A percentile compares a stretch with the other conserved stretches of the same genome.
These are phyloP conservation scores for Theocolax elegans DNA, from an alignment of 1,140 invertebrate genomes.

Conservation along the genomic window DNA sequence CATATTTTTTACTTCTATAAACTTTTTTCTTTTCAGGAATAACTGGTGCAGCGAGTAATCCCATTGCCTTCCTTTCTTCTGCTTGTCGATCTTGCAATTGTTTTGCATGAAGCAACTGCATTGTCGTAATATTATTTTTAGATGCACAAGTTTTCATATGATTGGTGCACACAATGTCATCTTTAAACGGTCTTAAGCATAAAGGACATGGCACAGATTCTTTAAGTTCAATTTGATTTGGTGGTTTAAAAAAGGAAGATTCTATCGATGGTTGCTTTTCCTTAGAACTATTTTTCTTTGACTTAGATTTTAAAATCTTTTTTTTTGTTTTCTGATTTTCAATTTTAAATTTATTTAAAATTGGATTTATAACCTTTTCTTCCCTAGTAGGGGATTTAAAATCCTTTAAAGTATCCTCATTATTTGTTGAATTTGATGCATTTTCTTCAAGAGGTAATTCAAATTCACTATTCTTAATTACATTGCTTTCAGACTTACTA, in stretches of 20 bases:
- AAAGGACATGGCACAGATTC: slow-evolving; percentile 60
- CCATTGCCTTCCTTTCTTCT: slow-evolving; percentile 64
- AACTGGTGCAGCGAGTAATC: slow-evolving; percentile 59
- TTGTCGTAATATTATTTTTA: slow-evolving; percentile 63
- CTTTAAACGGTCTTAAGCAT: slow-evolving; percentile 62
- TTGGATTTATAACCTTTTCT: slow-evolving; percentile 2
- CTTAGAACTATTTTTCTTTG: slow-evolving; percentile 6
- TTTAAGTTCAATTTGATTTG: slow-evolving; percentile 39
- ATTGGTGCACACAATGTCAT: slow-evolving; percentile 48
- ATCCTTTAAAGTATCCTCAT: slow-evolving; percentile 55
- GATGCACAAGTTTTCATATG: slow-evolving; percentile 67
- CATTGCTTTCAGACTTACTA: too few relatives aligned
- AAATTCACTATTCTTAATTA: background rate
- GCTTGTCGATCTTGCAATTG: slow-evolving; percentile 65
- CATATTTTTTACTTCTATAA: slow-evolving; percentile 46
- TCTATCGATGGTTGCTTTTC: slow-evolving; percentile 49
- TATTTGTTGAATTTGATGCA: slow-evolving; percentile 3
- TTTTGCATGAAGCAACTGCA: slow-evolving; percentile 63
- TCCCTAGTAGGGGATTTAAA: slow-evolving; percentile 57
- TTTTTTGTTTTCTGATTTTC: slow-evolving; percentile 39
- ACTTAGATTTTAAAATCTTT: slow-evolving; percentile 12
- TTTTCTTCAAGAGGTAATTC: background rate
- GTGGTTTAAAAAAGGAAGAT: slow-evolving; percentile 59
- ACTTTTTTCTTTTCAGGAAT: slow-evolving; percentile 51
- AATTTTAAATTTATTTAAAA: slow-evolving; percentile 41